Percentiles rank a stretch among this genome's conserved stretches.
These are phyloP conservation scores for Gymnothorax javanicus DNA, from an alignment of 2,797 vertebrate genomes.

Conservation along the genomic window DNA sequence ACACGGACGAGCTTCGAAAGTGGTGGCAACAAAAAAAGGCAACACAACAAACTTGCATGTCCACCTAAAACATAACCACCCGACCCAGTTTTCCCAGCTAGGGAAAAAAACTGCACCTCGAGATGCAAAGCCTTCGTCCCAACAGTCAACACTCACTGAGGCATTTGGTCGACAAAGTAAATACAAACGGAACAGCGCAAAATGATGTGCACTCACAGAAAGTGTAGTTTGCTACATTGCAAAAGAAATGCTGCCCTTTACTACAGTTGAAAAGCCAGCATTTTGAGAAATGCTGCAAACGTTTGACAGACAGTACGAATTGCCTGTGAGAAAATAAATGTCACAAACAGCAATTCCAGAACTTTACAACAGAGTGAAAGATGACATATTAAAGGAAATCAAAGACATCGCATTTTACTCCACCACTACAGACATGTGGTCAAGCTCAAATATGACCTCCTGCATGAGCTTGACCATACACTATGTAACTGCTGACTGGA, in stretches of 20 bases:
- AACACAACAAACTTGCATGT: too few relatives aligned
- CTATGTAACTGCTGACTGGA: neutral
- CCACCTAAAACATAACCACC: too few relatives aligned
- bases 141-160: neutral
- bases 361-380: slow-evolving; percentile 21
- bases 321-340: too few relatives aligned
- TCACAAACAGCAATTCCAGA: too few relatives aligned
- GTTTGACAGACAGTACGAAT: too few relatives aligned
- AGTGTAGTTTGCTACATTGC: neutral
- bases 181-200: neutral
- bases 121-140: neutral
- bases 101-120: too few relatives aligned
- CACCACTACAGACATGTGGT: slow-evolving; percentile 35
- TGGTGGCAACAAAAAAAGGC: too few relatives aligned
- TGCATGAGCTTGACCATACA: slow-evolving; percentile 9
- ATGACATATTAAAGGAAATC: slow-evolving; percentile 15
- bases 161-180: neutral
- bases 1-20: neutral
- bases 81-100: too few relatives aligned
- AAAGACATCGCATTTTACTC: slow-evolving; percentile 30
- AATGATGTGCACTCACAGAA: neutral
- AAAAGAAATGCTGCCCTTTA: neutral
- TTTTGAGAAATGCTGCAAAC: too few relatives aligned
- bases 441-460: slow-evolving; percentile 7
- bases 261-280: too few relatives aligned